Evolutionary conservation across 2,113 vertebrate genomes (phyloP).

Genomic region (Loxodonta africana): DNA sequence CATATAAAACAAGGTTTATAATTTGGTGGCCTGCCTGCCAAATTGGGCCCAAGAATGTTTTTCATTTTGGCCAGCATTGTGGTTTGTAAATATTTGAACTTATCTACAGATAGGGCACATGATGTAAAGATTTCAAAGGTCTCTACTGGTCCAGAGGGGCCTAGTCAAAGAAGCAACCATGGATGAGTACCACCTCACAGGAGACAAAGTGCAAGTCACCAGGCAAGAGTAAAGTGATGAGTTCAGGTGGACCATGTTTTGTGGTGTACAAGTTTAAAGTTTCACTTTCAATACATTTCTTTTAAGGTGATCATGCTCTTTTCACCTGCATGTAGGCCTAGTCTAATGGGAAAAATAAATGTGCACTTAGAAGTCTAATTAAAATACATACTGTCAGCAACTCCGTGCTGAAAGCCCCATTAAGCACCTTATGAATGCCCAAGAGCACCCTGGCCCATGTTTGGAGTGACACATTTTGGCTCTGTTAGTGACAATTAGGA

Average conservation of each 20-base stretch:
- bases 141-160: neutral
- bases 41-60: constrained; percentile 24
- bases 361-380: constrained; percentile 78
- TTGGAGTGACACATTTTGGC: constrained; percentile 81
- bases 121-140: neutral
- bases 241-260: neutral
- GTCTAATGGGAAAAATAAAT: constrained; percentile 70
- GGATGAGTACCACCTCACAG: neutral
- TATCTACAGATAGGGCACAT: neutral
- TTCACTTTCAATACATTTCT: neutral
- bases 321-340: constrained; percentile 46
- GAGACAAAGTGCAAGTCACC: neutral
- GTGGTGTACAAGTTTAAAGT: constrained; percentile 26
- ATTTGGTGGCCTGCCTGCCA: neutral
- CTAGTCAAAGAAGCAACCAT: neutral
- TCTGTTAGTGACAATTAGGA: constrained; percentile 78
- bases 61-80: constrained; percentile 54
- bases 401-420: constrained; percentile 56
- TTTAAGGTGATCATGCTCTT: neutral
- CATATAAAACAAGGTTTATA: constrained; percentile 57
- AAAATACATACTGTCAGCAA: constrained; percentile 76
- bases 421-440: constrained; percentile 74
- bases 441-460: constrained; percentile 53
- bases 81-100: constrained; percentile 56
- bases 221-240: neutral